These are phyloP conservation scores for Agrotis clavis DNA, from an alignment of 2,888 invertebrate species.

Conservation along the genomic window DNA sequence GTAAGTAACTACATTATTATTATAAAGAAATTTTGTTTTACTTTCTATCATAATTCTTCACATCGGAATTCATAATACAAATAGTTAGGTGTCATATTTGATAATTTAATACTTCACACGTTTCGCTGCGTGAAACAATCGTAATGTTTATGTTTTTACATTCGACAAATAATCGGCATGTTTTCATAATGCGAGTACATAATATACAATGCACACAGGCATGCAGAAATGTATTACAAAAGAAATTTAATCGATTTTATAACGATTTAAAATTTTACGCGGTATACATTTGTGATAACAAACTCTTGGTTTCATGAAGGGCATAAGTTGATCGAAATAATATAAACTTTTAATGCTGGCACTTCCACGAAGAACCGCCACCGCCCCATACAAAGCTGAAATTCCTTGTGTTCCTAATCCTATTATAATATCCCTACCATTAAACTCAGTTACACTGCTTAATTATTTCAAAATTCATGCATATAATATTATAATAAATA, in stretches of 20 bases:
- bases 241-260: neutral
- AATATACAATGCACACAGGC: neutral
- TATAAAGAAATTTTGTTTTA: no score
- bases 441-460: no score
- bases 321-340: neutral
- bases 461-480: no score
- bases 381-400: neutral
- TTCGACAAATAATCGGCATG: conserved; percentile 14
- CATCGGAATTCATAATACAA: conserved; percentile 1
- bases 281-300: neutral
- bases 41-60: no score
- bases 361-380: neutral
- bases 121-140: neutral
- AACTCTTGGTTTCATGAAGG: neutral
- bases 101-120: neutral
- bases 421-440: no score
- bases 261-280: neutral
- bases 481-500: no score
- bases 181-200: conserved; percentile 5
- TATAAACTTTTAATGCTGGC: neutral
- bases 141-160: neutral
- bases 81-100: neutral
- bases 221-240: neutral
- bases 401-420: no score
- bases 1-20: no score